phyloP scores from a whole-genome alignment of 2,797 vertebrate species.

The Gorsachius magnificus region DNA sequence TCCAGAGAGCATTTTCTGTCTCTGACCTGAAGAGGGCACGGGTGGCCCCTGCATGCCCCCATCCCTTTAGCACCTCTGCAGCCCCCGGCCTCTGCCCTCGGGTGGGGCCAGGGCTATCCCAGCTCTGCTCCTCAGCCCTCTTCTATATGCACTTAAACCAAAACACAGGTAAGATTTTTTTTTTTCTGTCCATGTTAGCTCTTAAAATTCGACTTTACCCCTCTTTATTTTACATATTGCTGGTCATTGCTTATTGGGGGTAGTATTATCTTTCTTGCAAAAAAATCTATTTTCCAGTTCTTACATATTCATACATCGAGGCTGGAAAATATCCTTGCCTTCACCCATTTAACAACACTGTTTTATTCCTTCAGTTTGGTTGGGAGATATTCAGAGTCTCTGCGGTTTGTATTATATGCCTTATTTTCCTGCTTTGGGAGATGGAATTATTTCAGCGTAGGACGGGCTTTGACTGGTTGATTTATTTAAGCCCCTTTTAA shows the following conservation, averaged over 20 bases:
- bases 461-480: neutral
- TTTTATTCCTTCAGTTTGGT: neutral
- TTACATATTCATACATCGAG: neutral
- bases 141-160: neutral
- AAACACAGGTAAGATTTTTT: neutral
- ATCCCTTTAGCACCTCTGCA: neutral
- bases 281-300: neutral
- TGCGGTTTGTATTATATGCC: neutral
- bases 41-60: fast-evolving
- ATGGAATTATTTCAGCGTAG: neutral
- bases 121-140: neutral
- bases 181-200: neutral
- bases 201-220: neutral
- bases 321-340: neutral
- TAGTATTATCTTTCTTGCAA: neutral
- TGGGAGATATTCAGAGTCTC: neutral
- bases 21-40: neutral
- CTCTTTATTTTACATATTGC: neutral
- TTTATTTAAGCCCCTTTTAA: slow-evolving; percentile 18
- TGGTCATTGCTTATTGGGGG: neutral
- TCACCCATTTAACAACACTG: neutral
- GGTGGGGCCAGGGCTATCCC: neutral
- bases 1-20: neutral
- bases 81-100: neutral
- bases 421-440: neutral